These are phyloP conservation scores for Pyralis farinalis DNA, from an alignment of 2,888 invertebrate species.

Conservation along the genomic window DNA sequence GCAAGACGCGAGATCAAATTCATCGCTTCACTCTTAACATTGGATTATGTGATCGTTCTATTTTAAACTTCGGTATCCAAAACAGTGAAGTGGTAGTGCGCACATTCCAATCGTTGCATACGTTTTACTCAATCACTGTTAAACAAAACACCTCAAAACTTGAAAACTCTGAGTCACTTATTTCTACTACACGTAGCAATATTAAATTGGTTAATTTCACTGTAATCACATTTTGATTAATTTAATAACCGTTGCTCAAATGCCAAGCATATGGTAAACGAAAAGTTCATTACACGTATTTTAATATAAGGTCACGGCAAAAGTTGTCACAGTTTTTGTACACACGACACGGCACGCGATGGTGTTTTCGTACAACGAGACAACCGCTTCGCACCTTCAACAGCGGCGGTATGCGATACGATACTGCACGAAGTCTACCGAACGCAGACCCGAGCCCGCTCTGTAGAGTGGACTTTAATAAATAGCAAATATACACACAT, in stretches of 20 bases:
- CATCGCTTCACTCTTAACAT: conserved; percentile 34
- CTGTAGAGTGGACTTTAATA: conserved; percentile 1
- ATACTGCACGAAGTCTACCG: conserved; percentile 1
- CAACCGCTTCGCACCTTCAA: conserved; percentile 49
- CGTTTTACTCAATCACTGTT: conserved; percentile 43
- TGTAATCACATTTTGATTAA: conserved; percentile 32
- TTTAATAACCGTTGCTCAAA: conserved; percentile 7
- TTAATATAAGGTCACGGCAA: conserved; percentile 27
- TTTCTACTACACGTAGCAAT: conserved; percentile 42
- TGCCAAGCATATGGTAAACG: background rate
- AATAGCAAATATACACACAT: no score
- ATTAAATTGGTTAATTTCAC: conserved; percentile 29
- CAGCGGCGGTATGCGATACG: conserved; percentile 39
- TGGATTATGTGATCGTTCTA: conserved; percentile 39
- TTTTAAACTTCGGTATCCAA: conserved; percentile 38
- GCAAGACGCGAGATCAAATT: conserved; percentile 21
- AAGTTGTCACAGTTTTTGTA: conserved; percentile 40
- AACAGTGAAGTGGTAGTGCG: conserved; percentile 31
- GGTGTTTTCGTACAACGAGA: conserved; percentile 28
- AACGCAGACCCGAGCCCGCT: background rate
- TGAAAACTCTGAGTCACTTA: conserved; percentile 65
- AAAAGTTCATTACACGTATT: background rate
- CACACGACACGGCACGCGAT: conserved; percentile 32
- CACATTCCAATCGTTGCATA: conserved; percentile 45
- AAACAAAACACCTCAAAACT: conserved; percentile 55